phyloP scores from a whole-genome alignment of 2,888 invertebrate species.

The Rhagonycha fulva region DNA sequence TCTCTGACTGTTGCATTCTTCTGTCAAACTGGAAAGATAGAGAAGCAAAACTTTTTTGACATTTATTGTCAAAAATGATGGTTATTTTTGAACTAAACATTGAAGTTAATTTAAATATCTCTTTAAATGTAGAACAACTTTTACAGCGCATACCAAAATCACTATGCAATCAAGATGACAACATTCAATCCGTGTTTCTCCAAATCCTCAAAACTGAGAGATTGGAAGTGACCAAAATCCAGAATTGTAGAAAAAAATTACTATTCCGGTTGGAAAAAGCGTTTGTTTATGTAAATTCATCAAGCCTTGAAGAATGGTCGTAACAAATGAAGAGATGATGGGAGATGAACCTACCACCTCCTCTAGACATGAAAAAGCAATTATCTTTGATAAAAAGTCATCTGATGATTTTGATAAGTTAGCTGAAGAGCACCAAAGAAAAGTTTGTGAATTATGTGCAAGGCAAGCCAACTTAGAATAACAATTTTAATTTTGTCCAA shows the following conservation, averaged over 20 bases:
- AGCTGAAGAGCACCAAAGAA: not conserved
- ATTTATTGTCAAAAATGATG: not conserved
- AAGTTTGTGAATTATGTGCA: not conserved
- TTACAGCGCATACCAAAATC: not conserved
- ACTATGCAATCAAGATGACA: not conserved
- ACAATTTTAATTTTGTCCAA: too few species aligned
- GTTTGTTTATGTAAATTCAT: not conserved
- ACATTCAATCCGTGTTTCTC: not conserved
- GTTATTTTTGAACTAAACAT: not conserved
- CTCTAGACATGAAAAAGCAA: not conserved
- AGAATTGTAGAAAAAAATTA: not conserved
- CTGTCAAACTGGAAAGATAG: not conserved
- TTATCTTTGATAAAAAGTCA: not conserved
- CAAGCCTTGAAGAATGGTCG: too few species aligned
- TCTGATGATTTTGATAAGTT: not conserved
- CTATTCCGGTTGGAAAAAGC: not conserved
- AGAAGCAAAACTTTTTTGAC: not conserved
- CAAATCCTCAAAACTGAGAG: not conserved
- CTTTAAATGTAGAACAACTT: not conserved
- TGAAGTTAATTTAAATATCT: not conserved
- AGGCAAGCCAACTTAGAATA: too few species aligned
- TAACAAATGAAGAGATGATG: not conserved
- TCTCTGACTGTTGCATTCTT: too few species aligned
- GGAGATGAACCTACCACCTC: not conserved
- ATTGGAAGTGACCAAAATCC: not conserved